Conservation (phyloP, 2,113 vertebrate genomes). For the Tachysurus fulvidraco region DNA sequence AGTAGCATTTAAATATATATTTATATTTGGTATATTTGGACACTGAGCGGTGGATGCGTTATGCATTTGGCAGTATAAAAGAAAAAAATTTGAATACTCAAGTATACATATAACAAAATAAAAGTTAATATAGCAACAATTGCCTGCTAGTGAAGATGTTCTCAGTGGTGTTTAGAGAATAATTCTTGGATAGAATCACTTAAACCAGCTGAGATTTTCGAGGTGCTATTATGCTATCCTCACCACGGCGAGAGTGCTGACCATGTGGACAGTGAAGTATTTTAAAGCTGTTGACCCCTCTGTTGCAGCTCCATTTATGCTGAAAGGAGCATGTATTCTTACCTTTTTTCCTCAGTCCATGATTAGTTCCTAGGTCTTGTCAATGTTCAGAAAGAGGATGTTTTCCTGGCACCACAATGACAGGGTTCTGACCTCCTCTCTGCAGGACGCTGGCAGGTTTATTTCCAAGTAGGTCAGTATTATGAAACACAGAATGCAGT, state of each 20-base stretch:
- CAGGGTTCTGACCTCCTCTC: not conserved
- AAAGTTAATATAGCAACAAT: not conserved
- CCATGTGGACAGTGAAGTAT: not conserved
- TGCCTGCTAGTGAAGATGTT: not conserved
- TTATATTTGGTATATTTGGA: not conserved
- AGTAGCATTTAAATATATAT: not conserved
- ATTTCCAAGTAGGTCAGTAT: not conserved
- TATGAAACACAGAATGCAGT: not conserved
- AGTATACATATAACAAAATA: not conserved
- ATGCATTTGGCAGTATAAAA: not conserved
- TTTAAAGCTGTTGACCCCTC: slow-evolving; percentile 3
- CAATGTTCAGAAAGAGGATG: not conserved
- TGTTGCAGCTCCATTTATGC: not conserved
- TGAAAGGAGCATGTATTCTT: not conserved
- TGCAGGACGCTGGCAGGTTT: not conserved
- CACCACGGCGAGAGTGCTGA: not conserved
- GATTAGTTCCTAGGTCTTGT: not conserved
- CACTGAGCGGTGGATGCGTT: not conserved
- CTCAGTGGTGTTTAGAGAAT: not conserved
- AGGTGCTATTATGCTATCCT: not conserved
- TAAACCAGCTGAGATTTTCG: not conserved
- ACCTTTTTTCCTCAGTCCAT: not conserved
- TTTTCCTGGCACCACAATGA: not conserved
- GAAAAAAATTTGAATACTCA: not conserved
- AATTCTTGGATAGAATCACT: not conserved